Base-by-base conservation (phyloP, 2,113 vertebrate species). In the Clarias macrocephalus region DNA sequence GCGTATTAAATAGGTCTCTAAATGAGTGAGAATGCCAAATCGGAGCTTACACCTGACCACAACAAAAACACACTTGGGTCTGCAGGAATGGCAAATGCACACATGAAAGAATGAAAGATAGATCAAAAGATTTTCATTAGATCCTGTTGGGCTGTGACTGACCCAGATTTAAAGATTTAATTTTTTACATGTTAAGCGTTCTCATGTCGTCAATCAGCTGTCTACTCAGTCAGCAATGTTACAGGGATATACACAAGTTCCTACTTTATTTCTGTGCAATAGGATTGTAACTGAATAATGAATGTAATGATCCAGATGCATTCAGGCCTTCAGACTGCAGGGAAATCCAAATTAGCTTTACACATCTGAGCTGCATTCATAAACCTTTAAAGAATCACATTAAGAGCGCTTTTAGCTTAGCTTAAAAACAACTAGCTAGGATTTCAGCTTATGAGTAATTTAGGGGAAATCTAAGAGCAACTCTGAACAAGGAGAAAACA, bases 141-240 rank as follows among this genome's bases (percentile, higher is more conserved):
- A 72, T 37, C 30, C 68, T 37, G 68, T 72, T 18, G 19, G 72
- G 0, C 72, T 48, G 72, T 42, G 48, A 75, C 37, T 76, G 73
- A 76, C 73, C 73, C 73, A 76, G 73, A 76, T 76, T 75, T 15
- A 76, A 76, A 52, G 37, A 52, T n/a, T 52, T 42, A 76, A 6
- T 42, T 15, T 0, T 25, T 48, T 25, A 6, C 12, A 70, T 23
- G 70, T 73, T 42, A 4, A 42, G 33, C 16, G 9, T 33, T 70
- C 28, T 68, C n/a, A 33, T 33, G 16, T 70, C 16, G 16, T 70
- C 16, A 70, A 30, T 19, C 3, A 8, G 12, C 18, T 1, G 33
- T 73, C 18, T 33, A 21, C 70, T 72, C 68, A n/a, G 10, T n/a
- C 28, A 28, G 30, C 7, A 13, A 28, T 30, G 13, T 30, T 18